Evolutionary conservation across 2,113 vertebrate genomes (phyloP), one percentile per base, ranked within the genome.

Genomic region (Dolichallabes microphthalmus): DNA sequence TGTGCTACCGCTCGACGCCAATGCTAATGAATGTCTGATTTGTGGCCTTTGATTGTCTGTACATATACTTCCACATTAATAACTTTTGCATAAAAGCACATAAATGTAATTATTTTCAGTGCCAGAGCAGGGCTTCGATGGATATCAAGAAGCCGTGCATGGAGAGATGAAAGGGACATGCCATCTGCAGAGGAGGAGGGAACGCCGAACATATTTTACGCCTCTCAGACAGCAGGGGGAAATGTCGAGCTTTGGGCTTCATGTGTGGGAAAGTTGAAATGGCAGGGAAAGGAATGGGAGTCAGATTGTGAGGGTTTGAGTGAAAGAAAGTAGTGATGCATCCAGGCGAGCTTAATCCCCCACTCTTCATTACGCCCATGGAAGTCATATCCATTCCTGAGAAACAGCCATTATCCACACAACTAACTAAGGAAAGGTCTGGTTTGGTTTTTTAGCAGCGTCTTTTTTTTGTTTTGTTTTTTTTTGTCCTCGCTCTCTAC

Each of bases 21-120:
- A 71, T 80, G 82, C 87, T 89, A 82, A 86, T 88, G 79, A 88
- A 64, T 75, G 87, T 89, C 86, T 80, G 87, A 89, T 88, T 82
- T 45, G 53, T 77, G 81, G 32, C 52, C 79, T 80, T 89, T 88
- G 86, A 89, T 87, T 88, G 86, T 83, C 64, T 87, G 77, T 63
- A 69, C 73, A 68, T 79, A 82, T 20, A 50, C 81, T 86, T 84
- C 77, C 66, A 87, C 83, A 86, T 88, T 91, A 85, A 86, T 88
- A 88, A 76, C n/a, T 83, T 86, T 87, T 88, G 78, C 79, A 86
- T 86, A 89, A 86, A 87, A 85, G 81, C 76, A 61, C 83, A 79
- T 86, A 84, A 88, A 88, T 27, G 68, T 85, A 85, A 89, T 89
- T 89, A 88, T 91, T 90, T 82, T 25, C 69, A 76, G 82, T 10